A percentile compares a stretch with the other conserved stretches of the same genome.
Evolutionary conservation across 1,140 invertebrate species (phyloP).

Genomic region (Drosophila ercepeae): DNA sequence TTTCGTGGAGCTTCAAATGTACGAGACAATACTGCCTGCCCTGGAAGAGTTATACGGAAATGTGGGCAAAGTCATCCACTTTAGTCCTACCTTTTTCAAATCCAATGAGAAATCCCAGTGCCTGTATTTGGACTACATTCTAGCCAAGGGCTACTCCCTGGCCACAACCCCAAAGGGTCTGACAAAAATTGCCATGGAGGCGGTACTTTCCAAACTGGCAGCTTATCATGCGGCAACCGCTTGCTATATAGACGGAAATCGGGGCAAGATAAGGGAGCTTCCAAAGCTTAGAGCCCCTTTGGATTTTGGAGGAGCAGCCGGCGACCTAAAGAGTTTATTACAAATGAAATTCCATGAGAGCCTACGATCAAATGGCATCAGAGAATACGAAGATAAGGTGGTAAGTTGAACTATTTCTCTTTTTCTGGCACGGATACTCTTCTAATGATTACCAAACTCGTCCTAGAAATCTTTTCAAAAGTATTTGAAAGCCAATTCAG

Average conservation of each 20-base stretch:
- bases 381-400: conserved; percentile 63
- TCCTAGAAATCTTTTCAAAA: conserved; percentile 61
- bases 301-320: neutral
- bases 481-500: neutral
- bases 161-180: conserved; percentile 80
- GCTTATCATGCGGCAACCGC: conserved; percentile 85
- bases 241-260: conserved; percentile 43
- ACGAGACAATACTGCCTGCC: conserved; percentile 45
- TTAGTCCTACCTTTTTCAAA: conserved; percentile 9
- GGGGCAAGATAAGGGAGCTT: conserved; percentile 30
- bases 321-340: conserved; percentile 25
- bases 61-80: conserved; percentile 8
- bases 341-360: conserved; percentile 56
- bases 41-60: conserved; percentile 38
- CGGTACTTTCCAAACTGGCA: conserved; percentile 85
- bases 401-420: conserved; percentile 27
- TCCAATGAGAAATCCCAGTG: conserved; percentile 1
- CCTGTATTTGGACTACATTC: conserved; percentile 50
- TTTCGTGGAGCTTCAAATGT: conserved; percentile 35
- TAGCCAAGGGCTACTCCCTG: conserved; percentile 39
- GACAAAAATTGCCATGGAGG: conserved; percentile 83
- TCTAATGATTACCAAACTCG: neutral
- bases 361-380: conserved; percentile 42
- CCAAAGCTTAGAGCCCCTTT: conserved; percentile 12
- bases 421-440: neutral